Evolutionary conservation across 1,140 invertebrate species (phyloP), one percentile per base, ranked within the genome.

Genomic region (Paraescarpia echinospica): DNA sequence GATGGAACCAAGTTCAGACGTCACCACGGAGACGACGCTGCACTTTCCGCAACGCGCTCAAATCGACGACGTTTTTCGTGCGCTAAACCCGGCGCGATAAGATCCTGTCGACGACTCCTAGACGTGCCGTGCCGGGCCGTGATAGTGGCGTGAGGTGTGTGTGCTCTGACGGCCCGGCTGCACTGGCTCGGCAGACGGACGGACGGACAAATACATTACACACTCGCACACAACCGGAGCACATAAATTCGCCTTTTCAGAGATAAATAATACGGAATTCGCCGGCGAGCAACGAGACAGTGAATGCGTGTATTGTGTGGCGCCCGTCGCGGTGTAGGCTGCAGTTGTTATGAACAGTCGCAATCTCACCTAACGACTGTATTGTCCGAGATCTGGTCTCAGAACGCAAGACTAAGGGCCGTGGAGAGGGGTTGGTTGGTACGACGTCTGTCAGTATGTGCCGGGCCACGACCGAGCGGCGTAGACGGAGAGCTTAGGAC

Each of bases 181-280:
- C 2, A 77, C 59, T 77, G 59, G 22, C 27, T 4, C 27, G 27
- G 59, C 59, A 27, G 59, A 27, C 59, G 2, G 27, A 77, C 59
- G 2, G 18, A 31, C 59, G 18, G 59, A 41, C 59, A 77, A 77
- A 77, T 77, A 77, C 59, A 77, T 77, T 27, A 31, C 22, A 0
- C 18, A 27, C 4, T 12, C 59, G 22, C 59, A 77, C 59, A 77
- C 59, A 31, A 77, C 59, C 12, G 8, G 27, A 77, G 59, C 59
- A 77, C 59, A 77, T 77, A 77, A 77, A 77, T 77, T 77, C 59
- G 59, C 59, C 59, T 77, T 77, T 77, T 77, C 59, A 77, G 59
- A 77, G 22, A 2, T 77, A 77, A 77, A 77, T 77, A 77, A 77
- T 77, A 77, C 59, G 59, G 27, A 77, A 77, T 77, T 27, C 22